Evolutionary conservation across 2,888 invertebrate genomes (phyloP).

Genomic region (Dichetophora obliterata): DNA sequence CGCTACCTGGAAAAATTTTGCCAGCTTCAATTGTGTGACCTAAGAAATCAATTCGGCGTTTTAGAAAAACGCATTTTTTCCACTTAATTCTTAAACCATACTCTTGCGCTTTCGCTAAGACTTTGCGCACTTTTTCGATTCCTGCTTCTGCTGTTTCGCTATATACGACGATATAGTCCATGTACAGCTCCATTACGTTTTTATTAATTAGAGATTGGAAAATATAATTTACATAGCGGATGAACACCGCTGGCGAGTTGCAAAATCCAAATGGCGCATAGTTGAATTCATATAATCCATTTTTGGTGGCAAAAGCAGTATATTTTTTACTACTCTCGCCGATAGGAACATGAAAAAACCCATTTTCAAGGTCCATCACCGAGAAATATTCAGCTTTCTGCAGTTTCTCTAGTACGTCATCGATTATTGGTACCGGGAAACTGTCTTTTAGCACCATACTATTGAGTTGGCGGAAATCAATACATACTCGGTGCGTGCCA

Average conservation of each 20-base stretch:
- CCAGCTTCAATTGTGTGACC: too few species aligned
- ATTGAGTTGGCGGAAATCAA: not conserved
- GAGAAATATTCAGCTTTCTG: not conserved
- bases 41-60: too few species aligned
- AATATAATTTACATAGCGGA: not conserved
- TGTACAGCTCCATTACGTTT: not conserved
- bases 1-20: too few species aligned
- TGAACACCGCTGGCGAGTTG: not conserved
- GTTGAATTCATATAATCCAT: constrained; percentile 40
- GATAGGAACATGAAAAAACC: constrained; percentile 12
- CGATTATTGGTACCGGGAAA: not conserved
- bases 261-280: constrained; percentile 10
- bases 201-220: not conserved
- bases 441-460: not conserved
- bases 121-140: too few species aligned
- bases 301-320: constrained; percentile 29
- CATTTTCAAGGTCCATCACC: not conserved
- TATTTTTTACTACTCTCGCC: constrained; percentile 37
- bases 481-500: not conserved
- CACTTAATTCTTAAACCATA: too few species aligned
- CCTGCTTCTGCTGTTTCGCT: too few species aligned
- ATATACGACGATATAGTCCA: too few species aligned
- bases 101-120: too few species aligned
- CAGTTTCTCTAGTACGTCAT: not conserved
- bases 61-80: too few species aligned